phyloP scores from a whole-genome alignment of 1,140 invertebrate genomes.

The Trichogramma pretiosum region DNA sequence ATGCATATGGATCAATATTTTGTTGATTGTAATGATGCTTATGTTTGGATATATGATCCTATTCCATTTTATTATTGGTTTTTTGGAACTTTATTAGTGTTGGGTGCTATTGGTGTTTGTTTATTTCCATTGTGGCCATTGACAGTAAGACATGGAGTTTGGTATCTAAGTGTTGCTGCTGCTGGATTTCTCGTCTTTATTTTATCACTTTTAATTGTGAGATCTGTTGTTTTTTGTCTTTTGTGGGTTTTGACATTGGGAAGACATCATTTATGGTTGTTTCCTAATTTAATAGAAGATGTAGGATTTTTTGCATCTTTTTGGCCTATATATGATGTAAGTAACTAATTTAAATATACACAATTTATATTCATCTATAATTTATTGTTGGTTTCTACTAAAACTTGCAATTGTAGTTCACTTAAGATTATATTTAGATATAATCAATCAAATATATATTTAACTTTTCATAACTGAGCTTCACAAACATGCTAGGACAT shows the following conservation, averaged over 20 bases:
- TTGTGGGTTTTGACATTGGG: constrained; percentile 86
- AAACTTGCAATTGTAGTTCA: too few relatives aligned
- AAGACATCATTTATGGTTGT: constrained; percentile 89
- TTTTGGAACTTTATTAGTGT: constrained; percentile 81
- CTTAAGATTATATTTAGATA: too few relatives aligned
- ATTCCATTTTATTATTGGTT: constrained; percentile 95
- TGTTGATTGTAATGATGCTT: constrained; percentile 87
- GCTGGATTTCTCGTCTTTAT: constrained; percentile 92
- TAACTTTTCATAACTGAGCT: too few relatives aligned
- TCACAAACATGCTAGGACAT: too few relatives aligned
- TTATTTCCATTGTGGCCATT: constrained; percentile 97
- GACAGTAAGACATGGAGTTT: constrained; percentile 86
- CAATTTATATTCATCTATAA: too few relatives aligned
- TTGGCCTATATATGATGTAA: constrained; percentile 90
- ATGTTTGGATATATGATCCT: constrained; percentile 99
- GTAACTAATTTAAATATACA: too few relatives aligned
- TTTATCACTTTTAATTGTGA: constrained; percentile 76
- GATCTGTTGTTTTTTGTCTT: constrained; percentile 83
- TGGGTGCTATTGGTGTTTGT: constrained; percentile 91
- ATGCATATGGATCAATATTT: constrained; percentile 95
- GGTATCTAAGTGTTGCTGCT: constrained; percentile 90
- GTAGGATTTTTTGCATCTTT: constrained; percentile 98
- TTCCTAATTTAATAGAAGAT: constrained; percentile 97
- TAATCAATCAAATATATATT: too few relatives aligned
- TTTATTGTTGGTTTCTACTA: too few relatives aligned